These are phyloP conservation scores for Charadrius vociferus DNA, from an alignment of 2,113 vertebrate genomes.

Conservation along the genomic window DNA sequence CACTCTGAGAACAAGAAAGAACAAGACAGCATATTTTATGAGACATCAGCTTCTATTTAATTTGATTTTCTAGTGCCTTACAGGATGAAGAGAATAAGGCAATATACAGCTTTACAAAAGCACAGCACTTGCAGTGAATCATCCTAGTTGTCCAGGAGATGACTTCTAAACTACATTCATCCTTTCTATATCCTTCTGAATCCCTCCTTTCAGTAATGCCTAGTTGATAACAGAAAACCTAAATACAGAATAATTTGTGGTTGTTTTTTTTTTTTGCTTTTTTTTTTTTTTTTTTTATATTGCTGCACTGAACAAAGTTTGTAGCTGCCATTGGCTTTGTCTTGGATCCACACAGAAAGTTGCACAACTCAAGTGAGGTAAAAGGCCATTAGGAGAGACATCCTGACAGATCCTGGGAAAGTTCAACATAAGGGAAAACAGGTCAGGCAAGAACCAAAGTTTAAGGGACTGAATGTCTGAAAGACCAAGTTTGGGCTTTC, in stretches of 20 bases:
- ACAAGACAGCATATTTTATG: neutral
- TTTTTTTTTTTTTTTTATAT: neutral
- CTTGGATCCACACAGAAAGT: neutral
- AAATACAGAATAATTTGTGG: neutral
- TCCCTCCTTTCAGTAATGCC: neutral
- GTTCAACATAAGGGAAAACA: neutral
- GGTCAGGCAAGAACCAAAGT: neutral
- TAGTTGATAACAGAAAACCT: neutral
- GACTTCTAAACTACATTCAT: rapidly evolving
- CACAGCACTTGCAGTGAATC: neutral
- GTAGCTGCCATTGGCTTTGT: neutral
- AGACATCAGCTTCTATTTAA: neutral
- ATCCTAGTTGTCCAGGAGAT: neutral
- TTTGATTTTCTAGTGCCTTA: neutral
- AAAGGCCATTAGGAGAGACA: neutral
- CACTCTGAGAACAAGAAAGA: neutral
- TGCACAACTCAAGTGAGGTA: neutral
- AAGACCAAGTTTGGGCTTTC: neutral
- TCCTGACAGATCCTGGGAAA: neutral
- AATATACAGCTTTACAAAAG: neutral
- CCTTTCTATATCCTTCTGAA: neutral
- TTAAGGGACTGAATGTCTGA: neutral
- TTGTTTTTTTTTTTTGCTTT: rapidly evolving
- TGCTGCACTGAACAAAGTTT: neutral
- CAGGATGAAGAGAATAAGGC: neutral